Percentiles rank a stretch among this genome's conserved stretches.
Evolutionary conservation across 2,113 vertebrate species (phyloP).

Genomic region (Marcusenius ussheri): DNA sequence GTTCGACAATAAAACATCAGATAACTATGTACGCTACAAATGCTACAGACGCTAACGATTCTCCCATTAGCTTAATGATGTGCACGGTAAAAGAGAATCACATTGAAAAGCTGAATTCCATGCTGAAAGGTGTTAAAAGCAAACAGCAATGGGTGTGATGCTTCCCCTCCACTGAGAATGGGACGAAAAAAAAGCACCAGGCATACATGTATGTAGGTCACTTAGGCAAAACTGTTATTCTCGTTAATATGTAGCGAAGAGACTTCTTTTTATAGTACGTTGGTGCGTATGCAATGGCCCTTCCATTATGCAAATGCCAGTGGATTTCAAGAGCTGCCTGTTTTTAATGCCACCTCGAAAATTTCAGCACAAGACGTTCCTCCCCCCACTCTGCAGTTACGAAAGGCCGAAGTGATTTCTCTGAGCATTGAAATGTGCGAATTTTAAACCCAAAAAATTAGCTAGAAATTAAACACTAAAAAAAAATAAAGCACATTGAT

Average conservation of each 20-base stretch:
- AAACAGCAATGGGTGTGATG: not conserved
- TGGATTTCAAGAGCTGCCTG: not conserved
- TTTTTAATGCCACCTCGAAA: not conserved
- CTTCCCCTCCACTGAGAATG: not conserved
- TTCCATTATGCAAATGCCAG: not conserved
- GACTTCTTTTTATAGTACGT: constrained; percentile 8
- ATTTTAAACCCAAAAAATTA: not conserved
- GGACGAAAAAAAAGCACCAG: not conserved
- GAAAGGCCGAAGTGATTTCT: not conserved
- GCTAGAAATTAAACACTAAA: not conserved
- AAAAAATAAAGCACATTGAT: not conserved
- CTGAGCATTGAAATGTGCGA: not conserved
- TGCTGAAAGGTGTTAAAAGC: not conserved
- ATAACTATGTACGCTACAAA: not conserved
- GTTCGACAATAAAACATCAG: not conserved
- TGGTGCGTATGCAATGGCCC: not conserved
- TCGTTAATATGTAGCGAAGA: not conserved
- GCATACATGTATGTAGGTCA: constrained; percentile 1
- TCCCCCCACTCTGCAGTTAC: not conserved
- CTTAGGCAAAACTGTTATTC: not conserved
- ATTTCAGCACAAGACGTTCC: not conserved
- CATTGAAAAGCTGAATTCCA: not conserved
- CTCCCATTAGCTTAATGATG: not conserved
- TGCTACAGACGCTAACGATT: not conserved
- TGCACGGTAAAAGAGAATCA: not conserved